phyloP scores from a whole-genome alignment of 2,888 invertebrate genomes.

The Chaetogeoica ovagalla region DNA sequence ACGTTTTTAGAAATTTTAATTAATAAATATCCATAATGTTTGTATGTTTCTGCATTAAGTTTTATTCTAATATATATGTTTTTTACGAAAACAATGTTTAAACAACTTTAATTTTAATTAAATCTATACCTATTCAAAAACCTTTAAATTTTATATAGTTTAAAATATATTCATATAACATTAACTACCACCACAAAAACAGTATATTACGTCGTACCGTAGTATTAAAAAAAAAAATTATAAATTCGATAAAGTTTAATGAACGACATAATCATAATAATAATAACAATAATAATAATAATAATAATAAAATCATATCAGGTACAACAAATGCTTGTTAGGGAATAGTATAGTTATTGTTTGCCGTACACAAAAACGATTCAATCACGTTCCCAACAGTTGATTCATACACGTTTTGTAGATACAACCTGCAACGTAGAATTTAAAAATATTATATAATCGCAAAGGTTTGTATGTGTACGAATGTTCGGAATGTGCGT shows the following conservation, averaged over 20 bases:
- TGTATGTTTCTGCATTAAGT: too few species aligned
- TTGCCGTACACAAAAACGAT: conserved; percentile 5
- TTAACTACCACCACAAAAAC: not conserved
- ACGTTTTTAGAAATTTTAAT: too few species aligned
- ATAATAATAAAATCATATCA: too few species aligned
- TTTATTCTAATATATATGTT: too few species aligned
- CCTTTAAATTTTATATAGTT: not conserved
- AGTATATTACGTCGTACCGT: not conserved
- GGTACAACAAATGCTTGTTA: not conserved
- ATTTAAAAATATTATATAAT: conserved; percentile 35
- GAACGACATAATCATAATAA: not conserved
- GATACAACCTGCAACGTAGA: conserved; percentile 1
- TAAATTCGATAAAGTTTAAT: not conserved
- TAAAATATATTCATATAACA: not conserved
- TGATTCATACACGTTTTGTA: conserved; percentile 3
- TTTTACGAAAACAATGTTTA: not conserved
- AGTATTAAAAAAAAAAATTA: not conserved
- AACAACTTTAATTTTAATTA: not conserved
- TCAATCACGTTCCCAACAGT: conserved; percentile 23
- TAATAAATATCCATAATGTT: too few species aligned
- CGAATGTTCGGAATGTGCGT: not conserved
- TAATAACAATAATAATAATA: not conserved
- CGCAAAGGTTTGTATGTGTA: not conserved
- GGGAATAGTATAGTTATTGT: not conserved
- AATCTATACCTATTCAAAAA: not conserved